A percentile compares a stretch with the other conserved stretches of the same genome.
These are phyloP conservation scores for Manis crassicaudata DNA, from an alignment of 2,797 vertebrate genomes.

Conservation along the genomic window DNA sequence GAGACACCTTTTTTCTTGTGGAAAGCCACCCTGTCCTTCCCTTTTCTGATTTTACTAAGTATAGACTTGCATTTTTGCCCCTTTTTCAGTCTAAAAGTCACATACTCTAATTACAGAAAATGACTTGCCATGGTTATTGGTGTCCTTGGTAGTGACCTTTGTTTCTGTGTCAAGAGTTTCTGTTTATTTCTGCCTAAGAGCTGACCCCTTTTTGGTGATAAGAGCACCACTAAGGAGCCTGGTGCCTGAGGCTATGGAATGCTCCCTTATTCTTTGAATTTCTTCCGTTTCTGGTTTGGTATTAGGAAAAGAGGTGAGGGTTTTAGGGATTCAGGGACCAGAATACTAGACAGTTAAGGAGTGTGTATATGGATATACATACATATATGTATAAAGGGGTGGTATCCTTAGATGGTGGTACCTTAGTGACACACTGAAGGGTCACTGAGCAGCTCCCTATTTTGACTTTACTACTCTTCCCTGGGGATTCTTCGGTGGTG, in stretches of 20 bases:
- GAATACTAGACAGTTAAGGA: background rate
- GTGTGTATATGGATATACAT: background rate
- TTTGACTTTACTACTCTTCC: background rate
- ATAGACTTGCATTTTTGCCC: background rate
- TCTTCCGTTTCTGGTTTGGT: constrained; percentile 2
- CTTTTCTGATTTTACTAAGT: background rate
- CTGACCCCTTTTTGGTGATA: background rate
- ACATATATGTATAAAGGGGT: background rate
- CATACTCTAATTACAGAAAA: background rate
- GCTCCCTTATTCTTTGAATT: background rate
- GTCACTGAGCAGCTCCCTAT: background rate
- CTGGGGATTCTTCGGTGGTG: background rate
- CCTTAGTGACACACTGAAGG: background rate
- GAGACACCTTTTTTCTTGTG: background rate
- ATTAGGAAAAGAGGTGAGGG: constrained; percentile 12
- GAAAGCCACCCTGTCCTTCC: background rate
- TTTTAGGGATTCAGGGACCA: background rate
- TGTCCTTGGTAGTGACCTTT: background rate
- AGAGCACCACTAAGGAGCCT: background rate
- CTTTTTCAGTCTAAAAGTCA: background rate
- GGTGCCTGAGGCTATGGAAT: background rate
- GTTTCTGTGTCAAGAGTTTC: background rate
- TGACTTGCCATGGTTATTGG: background rate
- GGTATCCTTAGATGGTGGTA: background rate
- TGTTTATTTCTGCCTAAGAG: background rate